phyloP scores from a whole-genome alignment of 2,113 vertebrate species.

The Chrysemys picta region DNA sequence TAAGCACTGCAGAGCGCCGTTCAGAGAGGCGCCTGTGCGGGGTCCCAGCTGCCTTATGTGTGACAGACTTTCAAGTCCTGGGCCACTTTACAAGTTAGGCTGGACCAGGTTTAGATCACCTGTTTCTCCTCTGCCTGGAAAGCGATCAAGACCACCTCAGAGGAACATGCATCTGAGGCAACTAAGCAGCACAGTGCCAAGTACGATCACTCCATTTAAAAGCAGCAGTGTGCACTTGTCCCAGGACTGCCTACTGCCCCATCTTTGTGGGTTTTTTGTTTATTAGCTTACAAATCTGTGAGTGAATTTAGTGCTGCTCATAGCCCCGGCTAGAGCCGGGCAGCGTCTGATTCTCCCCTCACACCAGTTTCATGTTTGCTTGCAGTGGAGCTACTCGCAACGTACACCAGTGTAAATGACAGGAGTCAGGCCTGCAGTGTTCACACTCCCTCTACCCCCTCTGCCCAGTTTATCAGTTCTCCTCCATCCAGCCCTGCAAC shows the following conservation, averaged over 20 bases:
- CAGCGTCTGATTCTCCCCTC: neutral
- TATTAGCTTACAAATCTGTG: accelerated
- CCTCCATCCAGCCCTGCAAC: neutral
- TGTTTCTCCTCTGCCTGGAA: neutral
- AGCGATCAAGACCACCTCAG: too few species aligned
- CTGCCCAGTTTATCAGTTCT: neutral
- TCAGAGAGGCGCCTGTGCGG: neutral
- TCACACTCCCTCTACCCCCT: neutral
- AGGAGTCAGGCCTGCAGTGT: neutral
- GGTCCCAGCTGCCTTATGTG: neutral
- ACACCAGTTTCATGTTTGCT: neutral
- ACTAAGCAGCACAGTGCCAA: neutral
- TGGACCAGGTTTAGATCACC: neutral
- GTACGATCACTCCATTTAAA: neutral
- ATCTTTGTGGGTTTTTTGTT: neutral
- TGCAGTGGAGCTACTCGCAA: neutral
- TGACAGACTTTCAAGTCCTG: neutral
- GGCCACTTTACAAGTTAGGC: neutral
- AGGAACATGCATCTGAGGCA: neutral
- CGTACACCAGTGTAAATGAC: neutral
- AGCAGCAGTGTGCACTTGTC: neutral
- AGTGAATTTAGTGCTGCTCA: neutral
- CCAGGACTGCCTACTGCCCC: neutral
- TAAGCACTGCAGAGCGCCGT: neutral
- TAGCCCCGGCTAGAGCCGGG: neutral